A percentile compares a stretch with the other conserved stretches of the same genome.
phyloP scores from a whole-genome alignment of 2,888 invertebrate genomes.

The Melikaiella ostensackeni region DNA sequence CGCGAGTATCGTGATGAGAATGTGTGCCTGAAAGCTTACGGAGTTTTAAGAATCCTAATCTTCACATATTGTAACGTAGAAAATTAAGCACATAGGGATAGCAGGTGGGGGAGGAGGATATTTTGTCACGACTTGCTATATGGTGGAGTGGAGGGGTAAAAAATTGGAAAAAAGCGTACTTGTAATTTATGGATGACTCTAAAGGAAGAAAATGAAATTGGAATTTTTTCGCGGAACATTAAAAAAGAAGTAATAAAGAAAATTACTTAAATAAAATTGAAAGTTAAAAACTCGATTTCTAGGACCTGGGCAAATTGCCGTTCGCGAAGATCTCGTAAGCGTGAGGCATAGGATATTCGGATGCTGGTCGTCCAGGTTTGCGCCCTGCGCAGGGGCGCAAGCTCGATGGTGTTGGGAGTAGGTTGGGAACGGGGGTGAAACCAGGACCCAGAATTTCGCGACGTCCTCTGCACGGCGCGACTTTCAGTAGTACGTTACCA shows the following conservation, averaged over 20 bases:
- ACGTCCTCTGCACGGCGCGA: slow-evolving; percentile 51
- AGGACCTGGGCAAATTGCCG: slow-evolving; percentile 7
- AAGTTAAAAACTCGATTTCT: slow-evolving; percentile 8
- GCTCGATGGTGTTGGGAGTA: slow-evolving; percentile 57
- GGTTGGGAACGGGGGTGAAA: slow-evolving; percentile 45
- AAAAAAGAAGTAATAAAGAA: neutral
- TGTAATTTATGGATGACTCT: too few species aligned
- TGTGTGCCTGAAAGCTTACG: too few species aligned
- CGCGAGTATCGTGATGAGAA: too few species aligned
- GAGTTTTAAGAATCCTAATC: too few species aligned
- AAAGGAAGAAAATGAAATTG: neutral
- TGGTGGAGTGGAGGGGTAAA: too few species aligned
- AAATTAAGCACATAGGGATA: too few species aligned
- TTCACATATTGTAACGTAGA: too few species aligned
- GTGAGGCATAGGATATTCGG: neutral
- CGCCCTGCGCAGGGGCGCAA: slow-evolving; percentile 60
- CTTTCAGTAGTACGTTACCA: slow-evolving; percentile 77
- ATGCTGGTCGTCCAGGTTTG: slow-evolving; percentile 25
- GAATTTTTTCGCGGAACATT: neutral
- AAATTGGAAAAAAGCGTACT: too few species aligned
- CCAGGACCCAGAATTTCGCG: slow-evolving; percentile 49
- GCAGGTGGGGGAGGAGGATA: too few species aligned
- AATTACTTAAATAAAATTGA: neutral
- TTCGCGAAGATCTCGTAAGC: slow-evolving; percentile 11
- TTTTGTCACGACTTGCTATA: too few species aligned